Percentiles rank a stretch among this genome's conserved stretches.
Conservation (phyloP, 1,140 invertebrate genomes). For the Vanessa tameamea region DNA sequence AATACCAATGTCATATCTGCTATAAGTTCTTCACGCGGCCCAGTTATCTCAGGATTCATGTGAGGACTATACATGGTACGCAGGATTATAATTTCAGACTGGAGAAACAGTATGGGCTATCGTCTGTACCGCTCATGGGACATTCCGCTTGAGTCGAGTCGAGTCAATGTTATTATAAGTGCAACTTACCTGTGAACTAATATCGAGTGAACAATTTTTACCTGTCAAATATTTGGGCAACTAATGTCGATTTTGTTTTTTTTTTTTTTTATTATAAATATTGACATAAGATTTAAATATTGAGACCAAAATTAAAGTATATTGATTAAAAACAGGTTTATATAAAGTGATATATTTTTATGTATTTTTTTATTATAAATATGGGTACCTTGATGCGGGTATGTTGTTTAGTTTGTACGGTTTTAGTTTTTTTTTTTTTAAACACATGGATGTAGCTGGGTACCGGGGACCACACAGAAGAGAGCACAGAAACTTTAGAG, state of each 20-base stretch:
- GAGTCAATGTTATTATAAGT: no score
- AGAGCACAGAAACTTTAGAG: no score
- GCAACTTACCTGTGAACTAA: no score
- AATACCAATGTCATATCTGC: conserved; percentile 79
- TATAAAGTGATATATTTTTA: not conserved
- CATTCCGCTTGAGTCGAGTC: not conserved
- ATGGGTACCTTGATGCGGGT: conserved; percentile 6
- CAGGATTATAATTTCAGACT: conserved; percentile 66
- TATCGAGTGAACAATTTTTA: no score
- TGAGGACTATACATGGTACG: conserved; percentile 67
- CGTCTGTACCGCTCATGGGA: not conserved
- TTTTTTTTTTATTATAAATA: not conserved
- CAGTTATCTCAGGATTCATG: conserved; percentile 66
- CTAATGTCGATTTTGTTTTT: conserved; percentile 1
- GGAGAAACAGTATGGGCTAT: conserved; percentile 29
- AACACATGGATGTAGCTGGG: not conserved
- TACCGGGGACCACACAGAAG: no score
- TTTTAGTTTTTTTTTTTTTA: not conserved
- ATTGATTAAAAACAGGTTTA: not conserved
- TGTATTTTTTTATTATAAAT: not conserved
- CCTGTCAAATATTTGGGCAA: no score
- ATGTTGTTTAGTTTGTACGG: not conserved
- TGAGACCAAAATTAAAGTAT: conserved; percentile 5
- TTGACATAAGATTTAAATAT: not conserved
- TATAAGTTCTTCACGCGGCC: conserved; percentile 75